Evolutionary conservation across 2,888 invertebrate genomes (phyloP).

Genomic region (Pandemis cinnamomeana): DNA sequence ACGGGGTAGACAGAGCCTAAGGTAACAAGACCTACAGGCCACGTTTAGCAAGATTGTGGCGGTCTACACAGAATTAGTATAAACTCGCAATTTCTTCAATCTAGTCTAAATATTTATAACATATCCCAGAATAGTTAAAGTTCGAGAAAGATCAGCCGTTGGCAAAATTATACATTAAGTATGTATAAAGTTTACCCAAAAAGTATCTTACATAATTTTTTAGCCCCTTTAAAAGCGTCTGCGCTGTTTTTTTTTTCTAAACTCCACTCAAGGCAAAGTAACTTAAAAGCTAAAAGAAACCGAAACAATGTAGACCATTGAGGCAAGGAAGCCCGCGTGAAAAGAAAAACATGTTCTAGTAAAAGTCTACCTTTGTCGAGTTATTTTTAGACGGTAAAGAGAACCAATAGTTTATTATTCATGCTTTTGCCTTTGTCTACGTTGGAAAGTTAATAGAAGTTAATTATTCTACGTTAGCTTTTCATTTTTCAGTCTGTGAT

Average conservation of each 20-base stretch:
- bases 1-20: too few relatives aligned
- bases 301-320: constrained; percentile 1
- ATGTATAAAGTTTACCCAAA: too few relatives aligned
- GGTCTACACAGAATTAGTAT: too few relatives aligned
- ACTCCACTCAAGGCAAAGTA: neutral
- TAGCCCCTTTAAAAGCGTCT: neutral
- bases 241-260: neutral
- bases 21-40: too few relatives aligned
- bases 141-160: too few relatives aligned
- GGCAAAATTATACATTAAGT: too few relatives aligned
- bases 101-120: too few relatives aligned
- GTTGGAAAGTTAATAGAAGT: constrained; percentile 7
- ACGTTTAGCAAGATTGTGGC: too few relatives aligned
- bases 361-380: constrained; percentile 12
- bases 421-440: constrained; percentile 29
- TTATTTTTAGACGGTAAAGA: constrained; percentile 30
- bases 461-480: neutral
- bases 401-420: constrained; percentile 39
- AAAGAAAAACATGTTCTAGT: constrained; percentile 21
- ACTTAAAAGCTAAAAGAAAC: neutral
- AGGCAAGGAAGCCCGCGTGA: neutral
- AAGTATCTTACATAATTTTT: too few relatives aligned
- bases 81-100: too few relatives aligned
- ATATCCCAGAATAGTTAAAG: too few relatives aligned
- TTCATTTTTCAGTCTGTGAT: neutral